Conservation (phyloP, 2,113 vertebrate species). For the Turdus rufiventris region DNA sequence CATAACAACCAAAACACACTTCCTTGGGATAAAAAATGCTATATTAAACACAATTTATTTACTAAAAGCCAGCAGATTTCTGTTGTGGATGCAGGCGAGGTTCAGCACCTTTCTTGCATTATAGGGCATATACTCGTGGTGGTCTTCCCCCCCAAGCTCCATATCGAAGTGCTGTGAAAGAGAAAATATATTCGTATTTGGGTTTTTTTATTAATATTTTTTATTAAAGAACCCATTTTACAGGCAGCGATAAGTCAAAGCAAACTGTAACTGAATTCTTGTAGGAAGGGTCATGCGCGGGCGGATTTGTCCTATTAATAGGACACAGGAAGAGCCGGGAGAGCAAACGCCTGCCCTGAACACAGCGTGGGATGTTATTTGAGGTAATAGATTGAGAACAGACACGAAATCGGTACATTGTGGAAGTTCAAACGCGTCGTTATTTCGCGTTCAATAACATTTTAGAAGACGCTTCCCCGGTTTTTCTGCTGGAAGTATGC, state of each 20-base stretch:
- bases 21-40: not conserved
- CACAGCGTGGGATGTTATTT: not conserved
- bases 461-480: not conserved
- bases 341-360: not conserved
- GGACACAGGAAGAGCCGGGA: not conserved
- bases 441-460: not conserved
- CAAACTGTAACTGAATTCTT: not conserved
- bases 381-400: not conserved
- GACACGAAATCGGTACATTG: not conserved
- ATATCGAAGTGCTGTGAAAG: not conserved
- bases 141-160: not conserved
- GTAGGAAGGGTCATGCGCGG: not conserved
- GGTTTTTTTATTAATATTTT: not conserved
- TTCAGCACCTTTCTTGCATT: not conserved
- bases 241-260: not conserved
- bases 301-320: not conserved
- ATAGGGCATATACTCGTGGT: not conserved
- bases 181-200: not conserved
- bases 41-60: not conserved
- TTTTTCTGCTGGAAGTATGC: not conserved
- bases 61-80: not conserved
- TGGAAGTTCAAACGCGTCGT: not conserved
- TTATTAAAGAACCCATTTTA: not conserved
- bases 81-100: not conserved
- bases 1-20: not conserved